Conservation (phyloP, 2,888 invertebrate genomes). For the Drosophila conformis region DNA sequence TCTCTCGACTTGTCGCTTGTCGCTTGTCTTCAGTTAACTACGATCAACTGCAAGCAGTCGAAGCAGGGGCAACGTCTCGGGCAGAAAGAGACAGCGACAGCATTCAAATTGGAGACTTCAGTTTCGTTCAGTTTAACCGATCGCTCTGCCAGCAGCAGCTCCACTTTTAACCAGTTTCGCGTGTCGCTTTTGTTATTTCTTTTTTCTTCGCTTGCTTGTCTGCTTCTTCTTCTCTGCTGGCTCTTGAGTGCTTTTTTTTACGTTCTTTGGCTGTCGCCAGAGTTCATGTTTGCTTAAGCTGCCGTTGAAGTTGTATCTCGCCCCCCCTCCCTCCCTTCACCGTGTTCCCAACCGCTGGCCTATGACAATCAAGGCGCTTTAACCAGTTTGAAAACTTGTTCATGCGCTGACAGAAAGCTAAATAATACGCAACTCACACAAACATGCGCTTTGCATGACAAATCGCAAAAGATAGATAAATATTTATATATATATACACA, state of each 20-base stretch:
- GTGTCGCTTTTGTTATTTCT: slow-evolving; percentile 14
- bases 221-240: slow-evolving; percentile 22
- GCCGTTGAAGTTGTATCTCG: slow-evolving; percentile 54
- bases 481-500: background rate
- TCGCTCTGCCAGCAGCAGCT: slow-evolving; percentile 51
- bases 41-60: slow-evolving; percentile 50
- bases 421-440: slow-evolving; percentile 16
- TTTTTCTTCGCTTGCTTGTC: slow-evolving; percentile 5
- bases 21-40: slow-evolving; percentile 34
- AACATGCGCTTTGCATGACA: slow-evolving; percentile 62
- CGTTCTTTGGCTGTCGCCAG: slow-evolving; percentile 65
- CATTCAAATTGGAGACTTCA: slow-evolving; percentile 18
- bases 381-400: slow-evolving; percentile 62
- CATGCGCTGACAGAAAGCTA: slow-evolving; percentile 47
- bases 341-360: background rate
- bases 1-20: slow-evolving; percentile 24
- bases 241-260: slow-evolving; percentile 40
- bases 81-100: slow-evolving; percentile 40
- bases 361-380: background rate
- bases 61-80: slow-evolving; percentile 59
- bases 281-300: slow-evolving; percentile 74
- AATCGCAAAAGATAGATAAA: slow-evolving; percentile 25
- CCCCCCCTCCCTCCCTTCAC: background rate
- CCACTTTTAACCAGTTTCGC: slow-evolving; percentile 76
- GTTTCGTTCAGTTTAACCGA: slow-evolving; percentile 65